These are phyloP conservation scores for Amphipoea oculea DNA, from an alignment of 2,888 invertebrate species.

Conservation along the genomic window DNA sequence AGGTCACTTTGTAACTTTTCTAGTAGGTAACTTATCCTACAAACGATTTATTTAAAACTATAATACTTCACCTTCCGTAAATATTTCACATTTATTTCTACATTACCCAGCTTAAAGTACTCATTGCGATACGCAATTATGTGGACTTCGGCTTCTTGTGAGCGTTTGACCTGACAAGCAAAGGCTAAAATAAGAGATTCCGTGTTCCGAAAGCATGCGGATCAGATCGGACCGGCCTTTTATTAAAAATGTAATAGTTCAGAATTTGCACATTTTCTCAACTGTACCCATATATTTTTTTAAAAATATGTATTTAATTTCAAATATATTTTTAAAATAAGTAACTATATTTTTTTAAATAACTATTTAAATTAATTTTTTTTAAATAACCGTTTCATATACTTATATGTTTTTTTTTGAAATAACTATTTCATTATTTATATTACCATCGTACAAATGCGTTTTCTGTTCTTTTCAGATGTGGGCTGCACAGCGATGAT, in stretches of 20 bases:
- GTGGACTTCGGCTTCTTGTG: background rate
- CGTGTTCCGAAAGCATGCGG: background rate
- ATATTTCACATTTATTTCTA: background rate
- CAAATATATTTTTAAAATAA: no score
- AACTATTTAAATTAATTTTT: no score
- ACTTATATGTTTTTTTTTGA: no score
- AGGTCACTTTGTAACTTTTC: background rate
- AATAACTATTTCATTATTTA: background rate
- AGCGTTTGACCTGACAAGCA: background rate
- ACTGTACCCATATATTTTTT: background rate
- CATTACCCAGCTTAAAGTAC: background rate
- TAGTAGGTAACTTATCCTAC: no score
- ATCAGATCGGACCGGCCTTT: background rate
- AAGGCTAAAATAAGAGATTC: background rate
- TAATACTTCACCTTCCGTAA: background rate
- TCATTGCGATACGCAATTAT: background rate
- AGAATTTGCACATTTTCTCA: background rate
- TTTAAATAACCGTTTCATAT: no score
- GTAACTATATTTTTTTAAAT: no score
- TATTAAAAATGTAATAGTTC: background rate
- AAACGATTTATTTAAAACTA: background rate
- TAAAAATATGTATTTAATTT: no score
- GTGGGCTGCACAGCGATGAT: background rate
- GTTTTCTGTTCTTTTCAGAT: constrained; percentile 55
- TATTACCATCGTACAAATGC: background rate